Percentiles rank a stretch among this genome's conserved stretches.
Conservation (phyloP, 2,113 vertebrate genomes). For the Siniperca chuatsi region DNA sequence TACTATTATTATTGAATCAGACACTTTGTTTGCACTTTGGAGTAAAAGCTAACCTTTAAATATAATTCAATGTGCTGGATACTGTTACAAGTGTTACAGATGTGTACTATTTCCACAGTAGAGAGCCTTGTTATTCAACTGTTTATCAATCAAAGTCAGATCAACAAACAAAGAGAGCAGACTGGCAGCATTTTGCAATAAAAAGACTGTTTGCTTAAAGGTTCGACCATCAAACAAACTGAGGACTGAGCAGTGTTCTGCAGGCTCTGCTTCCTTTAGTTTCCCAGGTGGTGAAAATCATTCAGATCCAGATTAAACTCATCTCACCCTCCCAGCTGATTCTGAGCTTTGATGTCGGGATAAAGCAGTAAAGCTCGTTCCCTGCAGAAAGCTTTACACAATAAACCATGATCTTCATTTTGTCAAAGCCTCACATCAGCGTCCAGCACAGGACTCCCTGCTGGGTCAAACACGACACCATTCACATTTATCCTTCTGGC, state of each 20-base stretch:
- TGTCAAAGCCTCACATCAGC: conserved; percentile 54
- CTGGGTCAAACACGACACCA: conserved; percentile 6
- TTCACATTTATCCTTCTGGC: conserved; percentile 21
- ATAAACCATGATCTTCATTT: conserved; percentile 38
- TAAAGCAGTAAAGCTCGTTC: conserved; percentile 26
- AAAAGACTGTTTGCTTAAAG: not conserved
- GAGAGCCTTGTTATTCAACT: not conserved
- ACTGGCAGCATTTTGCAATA: not conserved
- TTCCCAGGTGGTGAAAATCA: conserved; percentile 16
- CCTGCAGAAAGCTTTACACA: conserved; percentile 29
- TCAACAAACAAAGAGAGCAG: conserved; percentile 16
- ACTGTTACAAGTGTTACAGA: not conserved
- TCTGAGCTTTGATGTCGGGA: conserved; percentile 55
- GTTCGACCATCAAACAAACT: not conserved
- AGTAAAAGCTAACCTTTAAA: not conserved
- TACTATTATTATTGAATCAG: not conserved
- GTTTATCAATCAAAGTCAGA: not conserved
- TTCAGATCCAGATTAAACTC: conserved; percentile 26
- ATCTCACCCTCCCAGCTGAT: conserved; percentile 24
- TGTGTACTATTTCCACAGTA: not conserved
- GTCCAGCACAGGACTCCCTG: conserved; percentile 48
- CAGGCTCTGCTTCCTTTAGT: conserved; percentile 15
- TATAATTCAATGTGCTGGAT: too few relatives aligned
- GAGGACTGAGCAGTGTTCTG: not conserved
- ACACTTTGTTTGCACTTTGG: not conserved